Percentiles rank a stretch among this genome's conserved stretches.
phyloP scores from a whole-genome alignment of 2,888 invertebrate species.

The Herminia tarsipennalis region DNA sequence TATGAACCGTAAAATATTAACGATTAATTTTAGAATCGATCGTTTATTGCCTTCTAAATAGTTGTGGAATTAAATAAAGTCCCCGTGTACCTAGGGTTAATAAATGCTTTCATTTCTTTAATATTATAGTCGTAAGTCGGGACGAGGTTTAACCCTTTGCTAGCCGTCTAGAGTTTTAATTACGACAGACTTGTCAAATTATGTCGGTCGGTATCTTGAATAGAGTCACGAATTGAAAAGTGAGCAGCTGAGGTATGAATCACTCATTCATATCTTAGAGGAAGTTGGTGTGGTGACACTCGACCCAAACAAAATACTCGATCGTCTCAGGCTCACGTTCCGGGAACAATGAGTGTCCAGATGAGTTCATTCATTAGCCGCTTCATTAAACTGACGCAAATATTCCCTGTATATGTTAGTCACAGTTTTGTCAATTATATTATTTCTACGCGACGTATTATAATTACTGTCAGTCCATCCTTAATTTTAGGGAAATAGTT shows the following conservation, averaged over 20 bases:
- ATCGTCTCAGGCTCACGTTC: slow-evolving; percentile 56
- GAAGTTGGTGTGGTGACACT: slow-evolving; percentile 57
- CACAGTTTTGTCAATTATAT: slow-evolving; percentile 20
- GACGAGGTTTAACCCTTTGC: background rate
- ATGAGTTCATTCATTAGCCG: slow-evolving; percentile 55
- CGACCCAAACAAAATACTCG: slow-evolving; percentile 36
- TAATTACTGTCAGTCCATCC: no score
- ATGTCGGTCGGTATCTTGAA: background rate
- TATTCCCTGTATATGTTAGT: slow-evolving; percentile 54
- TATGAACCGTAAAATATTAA: slow-evolving; percentile 69
- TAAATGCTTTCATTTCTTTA: slow-evolving; percentile 15
- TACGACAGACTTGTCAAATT: slow-evolving; percentile 1
- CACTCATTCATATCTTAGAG: slow-evolving; percentile 54
- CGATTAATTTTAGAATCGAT: slow-evolving; percentile 55
- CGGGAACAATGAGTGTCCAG: slow-evolving; percentile 65
- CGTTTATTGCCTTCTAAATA: slow-evolving; percentile 54
- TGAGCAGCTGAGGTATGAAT: slow-evolving; percentile 45
- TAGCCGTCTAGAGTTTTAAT: background rate
- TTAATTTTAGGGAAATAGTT: no score
- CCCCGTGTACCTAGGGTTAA: slow-evolving; percentile 10
- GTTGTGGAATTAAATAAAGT: slow-evolving; percentile 37
- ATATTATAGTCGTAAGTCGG: slow-evolving; percentile 2
- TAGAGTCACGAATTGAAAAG: background rate
- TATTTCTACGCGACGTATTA: no score
- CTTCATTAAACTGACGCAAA: slow-evolving; percentile 32